Conservation (phyloP, 2,113 vertebrate species). For the Zosterops lateralis region DNA sequence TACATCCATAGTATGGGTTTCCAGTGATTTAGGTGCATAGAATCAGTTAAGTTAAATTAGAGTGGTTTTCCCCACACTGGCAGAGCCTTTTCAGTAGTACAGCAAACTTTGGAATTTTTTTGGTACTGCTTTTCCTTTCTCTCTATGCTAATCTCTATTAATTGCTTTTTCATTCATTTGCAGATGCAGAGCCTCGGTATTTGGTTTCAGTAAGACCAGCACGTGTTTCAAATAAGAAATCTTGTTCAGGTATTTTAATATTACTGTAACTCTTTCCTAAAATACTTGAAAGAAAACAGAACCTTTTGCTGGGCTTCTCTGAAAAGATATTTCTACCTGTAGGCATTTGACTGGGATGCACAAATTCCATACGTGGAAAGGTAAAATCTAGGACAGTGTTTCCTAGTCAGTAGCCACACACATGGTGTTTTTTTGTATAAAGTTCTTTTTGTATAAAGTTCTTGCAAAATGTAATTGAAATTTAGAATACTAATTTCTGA, state of each 20-base stretch:
- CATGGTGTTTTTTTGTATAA: neutral
- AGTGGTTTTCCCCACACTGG: neutral
- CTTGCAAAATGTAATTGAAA: neutral
- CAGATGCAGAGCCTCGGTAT: constrained; percentile 94
- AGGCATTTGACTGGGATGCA: neutral
- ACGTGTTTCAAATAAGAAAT: constrained; percentile 82
- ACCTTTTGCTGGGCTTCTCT: neutral
- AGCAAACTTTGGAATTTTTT: neutral
- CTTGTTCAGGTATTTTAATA: constrained; percentile 84
- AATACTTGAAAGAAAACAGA: neutral
- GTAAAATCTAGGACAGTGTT: neutral
- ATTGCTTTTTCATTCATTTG: constrained; percentile 33
- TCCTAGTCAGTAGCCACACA: neutral
- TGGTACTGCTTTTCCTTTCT: neutral
- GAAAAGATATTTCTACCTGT: neutral
- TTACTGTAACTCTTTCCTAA: neutral
- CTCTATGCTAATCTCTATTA: neutral
- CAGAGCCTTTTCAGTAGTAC: neutral
- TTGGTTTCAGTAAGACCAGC: constrained; percentile 87
- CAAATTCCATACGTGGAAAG: rapidly evolving
- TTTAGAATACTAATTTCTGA: neutral
- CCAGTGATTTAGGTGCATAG: neutral
- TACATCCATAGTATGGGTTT: neutral
- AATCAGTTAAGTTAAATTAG: neutral
- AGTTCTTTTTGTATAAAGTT: neutral